phyloP scores from a whole-genome alignment of 2,113 vertebrate genomes.

The Muntiacus reevesi region DNA sequence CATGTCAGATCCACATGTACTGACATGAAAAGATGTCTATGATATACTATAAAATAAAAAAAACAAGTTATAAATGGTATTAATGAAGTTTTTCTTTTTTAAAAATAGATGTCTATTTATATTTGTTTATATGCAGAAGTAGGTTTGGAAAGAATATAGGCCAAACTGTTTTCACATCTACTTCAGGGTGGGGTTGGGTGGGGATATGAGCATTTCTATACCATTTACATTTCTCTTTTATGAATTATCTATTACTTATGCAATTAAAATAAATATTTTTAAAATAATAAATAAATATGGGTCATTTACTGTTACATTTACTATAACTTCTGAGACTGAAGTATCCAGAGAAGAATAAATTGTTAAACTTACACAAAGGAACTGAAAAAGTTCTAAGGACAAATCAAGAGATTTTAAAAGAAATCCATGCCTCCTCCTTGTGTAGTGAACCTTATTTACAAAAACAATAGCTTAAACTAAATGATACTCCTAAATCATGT shows the following conservation, averaged over 20 bases:
- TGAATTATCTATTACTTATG: slow-evolving; percentile 2
- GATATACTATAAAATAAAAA: not conserved
- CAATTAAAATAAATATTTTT: slow-evolving; percentile 22
- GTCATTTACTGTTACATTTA: slow-evolving; percentile 14
- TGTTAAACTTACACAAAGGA: not conserved
- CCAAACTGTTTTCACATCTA: not conserved
- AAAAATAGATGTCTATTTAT: not conserved
- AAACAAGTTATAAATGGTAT: not conserved
- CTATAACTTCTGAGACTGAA: slow-evolving; percentile 5
- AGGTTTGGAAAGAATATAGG: not conserved
- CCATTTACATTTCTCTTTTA: not conserved
- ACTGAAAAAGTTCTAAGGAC: not conserved
- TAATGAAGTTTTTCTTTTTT: not conserved
- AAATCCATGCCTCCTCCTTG: not conserved
- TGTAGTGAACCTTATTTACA: not conserved
- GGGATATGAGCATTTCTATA: not conserved
- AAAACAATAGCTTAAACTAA: slow-evolving; percentile 27
- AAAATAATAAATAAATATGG: slow-evolving; percentile 24
- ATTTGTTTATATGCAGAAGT: not conserved
- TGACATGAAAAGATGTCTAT: not conserved
- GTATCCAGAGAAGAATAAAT: not conserved
- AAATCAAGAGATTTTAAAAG: slow-evolving; percentile 6
- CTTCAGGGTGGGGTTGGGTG: not conserved
- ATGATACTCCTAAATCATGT: slow-evolving; percentile 49
- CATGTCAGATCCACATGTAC: not conserved